Evolutionary conservation across 2,888 invertebrate genomes (phyloP).

Genomic region (Clistopyga incitator): DNA sequence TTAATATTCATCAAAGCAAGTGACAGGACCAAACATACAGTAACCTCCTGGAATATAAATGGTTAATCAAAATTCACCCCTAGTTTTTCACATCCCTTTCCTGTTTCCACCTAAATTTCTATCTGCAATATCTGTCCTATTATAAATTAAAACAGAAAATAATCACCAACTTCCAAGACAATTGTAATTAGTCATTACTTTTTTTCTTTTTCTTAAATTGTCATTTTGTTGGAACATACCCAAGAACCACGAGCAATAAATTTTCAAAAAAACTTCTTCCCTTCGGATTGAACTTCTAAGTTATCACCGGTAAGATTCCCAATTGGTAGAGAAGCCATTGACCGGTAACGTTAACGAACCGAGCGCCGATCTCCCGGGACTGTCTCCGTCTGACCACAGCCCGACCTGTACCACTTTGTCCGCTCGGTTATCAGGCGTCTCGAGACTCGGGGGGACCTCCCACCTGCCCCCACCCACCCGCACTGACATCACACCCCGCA

Average conservation of each 20-base stretch:
- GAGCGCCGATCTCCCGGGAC: constrained; percentile 27
- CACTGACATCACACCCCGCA: constrained; percentile 39
- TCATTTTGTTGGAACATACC: not conserved
- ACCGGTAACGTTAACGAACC: constrained; percentile 2
- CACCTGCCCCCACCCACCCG: not conserved
- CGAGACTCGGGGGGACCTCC: not conserved
- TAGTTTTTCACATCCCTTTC: not conserved
- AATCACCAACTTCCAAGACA: too few species aligned
- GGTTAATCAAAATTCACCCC: not conserved
- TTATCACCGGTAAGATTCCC: not conserved
- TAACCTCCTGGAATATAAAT: constrained; percentile 19
- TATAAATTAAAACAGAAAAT: too few species aligned
- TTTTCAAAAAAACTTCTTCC: not conserved
- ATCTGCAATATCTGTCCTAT: too few species aligned
- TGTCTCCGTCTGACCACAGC: constrained; percentile 49
- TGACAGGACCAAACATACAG: constrained; percentile 21
- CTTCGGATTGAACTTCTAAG: not conserved
- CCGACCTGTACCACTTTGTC: constrained; percentile 44
- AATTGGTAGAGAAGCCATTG: not conserved
- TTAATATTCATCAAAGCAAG: constrained; percentile 53
- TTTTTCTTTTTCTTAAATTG: not conserved
- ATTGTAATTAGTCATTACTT: too few species aligned
- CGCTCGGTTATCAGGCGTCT: constrained; percentile 16
- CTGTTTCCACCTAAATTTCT: not conserved
- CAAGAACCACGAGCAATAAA: not conserved